Base-by-base conservation (phyloP, 1,140 invertebrate species). In the Monochamus saltuarius region DNA sequence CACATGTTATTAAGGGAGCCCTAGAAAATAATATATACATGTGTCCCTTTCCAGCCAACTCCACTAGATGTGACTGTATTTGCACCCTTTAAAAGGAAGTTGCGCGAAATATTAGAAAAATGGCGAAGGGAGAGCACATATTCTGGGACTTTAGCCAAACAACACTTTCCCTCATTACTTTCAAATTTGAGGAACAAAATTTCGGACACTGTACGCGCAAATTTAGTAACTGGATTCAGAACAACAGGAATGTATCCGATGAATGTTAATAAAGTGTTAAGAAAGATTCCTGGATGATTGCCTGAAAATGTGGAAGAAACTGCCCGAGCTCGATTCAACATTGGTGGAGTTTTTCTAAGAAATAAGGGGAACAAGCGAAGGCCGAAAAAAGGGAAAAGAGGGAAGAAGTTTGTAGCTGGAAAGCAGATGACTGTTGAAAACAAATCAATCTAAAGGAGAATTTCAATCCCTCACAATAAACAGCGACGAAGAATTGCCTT, bases 41-140 rank as follows among this genome's bases (percentile, higher is more conserved):
- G 22, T 17, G 14, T 2, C 46, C 14, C n/a, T 49, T 49, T 17
- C 50, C 51, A 47, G 58, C 61, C 40, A 66, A 70, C 47, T 49
- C 58, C 29, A 6, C 36, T 66, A 10, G 62, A 71, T 52, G 66
- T 70, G 16, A 43, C 61, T 42, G 61, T 68, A 59, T 13, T 29
- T 29, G 22, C 22, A 29, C 22, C 22, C 6, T 6, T 29, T 29
- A 29, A 29, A 29, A 29, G 22, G 22, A 29, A 29, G 22, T 29
- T 2, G 22, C 22, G 22, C 22, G 22, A 29, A 29, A 29, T 29
- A 29, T 29, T 29, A 29, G 22, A 29, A 29, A 29, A 2, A 29
- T 29, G 22, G 22, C 22, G 22, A 29, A 29, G 6, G 22, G 22
- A 29, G 22, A 29, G 22, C 22, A 29, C 2, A 29, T 29, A 29